phyloP scores from a whole-genome alignment of 2,113 vertebrate species.

The Nematolebias whitei region DNA sequence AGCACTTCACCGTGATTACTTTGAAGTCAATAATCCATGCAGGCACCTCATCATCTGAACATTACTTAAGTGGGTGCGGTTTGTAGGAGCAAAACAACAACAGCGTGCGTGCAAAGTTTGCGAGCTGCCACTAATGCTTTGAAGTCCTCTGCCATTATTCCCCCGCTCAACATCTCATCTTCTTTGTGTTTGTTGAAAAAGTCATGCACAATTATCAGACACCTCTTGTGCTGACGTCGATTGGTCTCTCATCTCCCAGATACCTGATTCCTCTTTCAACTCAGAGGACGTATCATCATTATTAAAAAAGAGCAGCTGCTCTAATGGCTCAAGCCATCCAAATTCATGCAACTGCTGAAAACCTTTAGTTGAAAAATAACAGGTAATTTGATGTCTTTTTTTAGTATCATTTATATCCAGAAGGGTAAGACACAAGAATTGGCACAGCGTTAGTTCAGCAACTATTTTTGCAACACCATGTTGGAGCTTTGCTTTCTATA shows the following conservation, averaged over 20 bases:
- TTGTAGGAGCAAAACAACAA: constrained; percentile 31
- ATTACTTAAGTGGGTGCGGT: constrained; percentile 39
- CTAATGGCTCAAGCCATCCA: constrained; percentile 1
- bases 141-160: constrained; percentile 57
- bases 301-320: constrained; percentile 25
- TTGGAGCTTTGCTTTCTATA: neutral
- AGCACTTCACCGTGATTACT: constrained; percentile 32
- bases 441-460: constrained; percentile 1
- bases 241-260: constrained; percentile 35
- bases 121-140: constrained; percentile 46
- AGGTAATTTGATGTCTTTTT: constrained; percentile 32
- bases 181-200: constrained; percentile 56
- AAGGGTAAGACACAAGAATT: neutral
- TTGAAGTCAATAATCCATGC: constrained; percentile 52
- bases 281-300: constrained; percentile 32
- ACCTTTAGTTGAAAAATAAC: neutral
- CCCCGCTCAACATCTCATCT: constrained; percentile 46
- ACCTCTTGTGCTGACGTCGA: constrained; percentile 33
- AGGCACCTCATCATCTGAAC: constrained; percentile 43
- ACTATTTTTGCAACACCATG: constrained; percentile 1
- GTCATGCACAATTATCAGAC: constrained; percentile 60
- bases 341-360: constrained; percentile 13
- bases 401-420: constrained; percentile 3
- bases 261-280: constrained; percentile 33
- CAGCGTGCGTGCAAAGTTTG: constrained; percentile 30